Conservation (phyloP, 1,140 invertebrate genomes). For the Holotrichia oblita region DNA sequence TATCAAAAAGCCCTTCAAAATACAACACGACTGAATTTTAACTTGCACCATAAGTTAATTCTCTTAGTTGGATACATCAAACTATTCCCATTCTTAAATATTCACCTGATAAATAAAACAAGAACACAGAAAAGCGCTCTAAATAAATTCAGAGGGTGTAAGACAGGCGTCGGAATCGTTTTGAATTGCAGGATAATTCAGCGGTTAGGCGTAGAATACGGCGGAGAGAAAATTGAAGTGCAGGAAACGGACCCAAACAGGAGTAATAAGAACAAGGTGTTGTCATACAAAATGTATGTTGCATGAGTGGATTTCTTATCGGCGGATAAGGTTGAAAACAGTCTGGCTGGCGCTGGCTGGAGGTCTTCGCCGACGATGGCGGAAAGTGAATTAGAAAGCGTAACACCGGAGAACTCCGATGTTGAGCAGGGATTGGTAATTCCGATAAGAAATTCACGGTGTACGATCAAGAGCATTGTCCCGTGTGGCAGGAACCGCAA, state of each 20-base stretch:
- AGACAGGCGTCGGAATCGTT: slow-evolving; percentile 31
- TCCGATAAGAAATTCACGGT: slow-evolving; percentile 55
- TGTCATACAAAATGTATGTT: slow-evolving; percentile 53
- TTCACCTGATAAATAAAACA: slow-evolving; percentile 40
- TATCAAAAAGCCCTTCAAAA: no score
- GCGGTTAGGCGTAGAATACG: slow-evolving; percentile 42
- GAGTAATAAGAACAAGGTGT: slow-evolving; percentile 48
- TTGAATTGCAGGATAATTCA: slow-evolving; percentile 44
- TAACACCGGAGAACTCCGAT: slow-evolving; percentile 43
- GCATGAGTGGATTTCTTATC: slow-evolving; percentile 52
- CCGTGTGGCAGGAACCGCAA: slow-evolving; percentile 26
- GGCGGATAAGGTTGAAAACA: neutral
- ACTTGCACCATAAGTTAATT: slow-evolving; percentile 18
- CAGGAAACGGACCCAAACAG: slow-evolving; percentile 45
- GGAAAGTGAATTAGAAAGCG: slow-evolving; percentile 53
- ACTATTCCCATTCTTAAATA: slow-evolving; percentile 21
- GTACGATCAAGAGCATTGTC: slow-evolving; percentile 48
- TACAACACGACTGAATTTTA: neutral
- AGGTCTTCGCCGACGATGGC: neutral
- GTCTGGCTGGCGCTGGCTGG: neutral
- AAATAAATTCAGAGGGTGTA: slow-evolving; percentile 38
- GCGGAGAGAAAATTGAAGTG: slow-evolving; percentile 49
- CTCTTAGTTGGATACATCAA: neutral
- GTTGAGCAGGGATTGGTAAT: slow-evolving; percentile 51
- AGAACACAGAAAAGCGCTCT: neutral